phyloP scores from a whole-genome alignment of 2,888 invertebrate species.

The Drosophila atroscutellata region DNA sequence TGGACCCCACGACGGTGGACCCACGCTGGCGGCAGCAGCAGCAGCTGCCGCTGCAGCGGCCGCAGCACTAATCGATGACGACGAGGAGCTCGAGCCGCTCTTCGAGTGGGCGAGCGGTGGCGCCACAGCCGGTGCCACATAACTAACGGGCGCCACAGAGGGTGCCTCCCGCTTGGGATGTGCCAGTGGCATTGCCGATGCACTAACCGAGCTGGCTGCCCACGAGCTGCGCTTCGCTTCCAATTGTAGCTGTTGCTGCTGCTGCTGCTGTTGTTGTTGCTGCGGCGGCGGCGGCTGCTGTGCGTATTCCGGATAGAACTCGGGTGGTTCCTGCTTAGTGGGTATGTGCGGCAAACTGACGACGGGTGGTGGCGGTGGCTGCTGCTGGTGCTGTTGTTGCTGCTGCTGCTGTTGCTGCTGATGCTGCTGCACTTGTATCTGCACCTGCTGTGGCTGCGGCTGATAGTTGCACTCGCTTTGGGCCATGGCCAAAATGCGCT shows the following conservation, averaged over 20 bases:
- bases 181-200: conserved; percentile 83
- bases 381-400: conserved; percentile 28
- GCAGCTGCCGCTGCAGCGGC: conserved; percentile 79
- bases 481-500: conserved; percentile 93
- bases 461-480: conserved; percentile 90
- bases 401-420: conserved; percentile 38
- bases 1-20: conserved; percentile 84
- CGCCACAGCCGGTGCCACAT: conserved; percentile 74
- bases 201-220: conserved; percentile 83
- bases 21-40: conserved; percentile 80
- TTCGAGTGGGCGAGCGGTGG: conserved; percentile 85
- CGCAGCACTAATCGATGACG: conserved; percentile 73
- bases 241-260: conserved; percentile 56
- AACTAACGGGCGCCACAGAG: conserved; percentile 79
- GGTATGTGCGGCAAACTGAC: conserved; percentile 83
- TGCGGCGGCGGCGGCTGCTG: conserved; percentile 54
- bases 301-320: conserved; percentile 84
- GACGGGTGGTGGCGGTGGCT: conserved; percentile 41
- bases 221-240: conserved; percentile 85
- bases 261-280: conserved; percentile 11
- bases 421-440: conserved; percentile 47
- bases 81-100: conserved; percentile 77
- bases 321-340: conserved; percentile 85
- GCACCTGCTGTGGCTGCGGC: conserved; percentile 81
- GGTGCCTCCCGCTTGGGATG: conserved; percentile 84